Percentiles rank a stretch among this genome's conserved stretches.
Evolutionary conservation across 2,888 invertebrate species (phyloP).

Genomic region (Taphrorychus bicolor): DNA sequence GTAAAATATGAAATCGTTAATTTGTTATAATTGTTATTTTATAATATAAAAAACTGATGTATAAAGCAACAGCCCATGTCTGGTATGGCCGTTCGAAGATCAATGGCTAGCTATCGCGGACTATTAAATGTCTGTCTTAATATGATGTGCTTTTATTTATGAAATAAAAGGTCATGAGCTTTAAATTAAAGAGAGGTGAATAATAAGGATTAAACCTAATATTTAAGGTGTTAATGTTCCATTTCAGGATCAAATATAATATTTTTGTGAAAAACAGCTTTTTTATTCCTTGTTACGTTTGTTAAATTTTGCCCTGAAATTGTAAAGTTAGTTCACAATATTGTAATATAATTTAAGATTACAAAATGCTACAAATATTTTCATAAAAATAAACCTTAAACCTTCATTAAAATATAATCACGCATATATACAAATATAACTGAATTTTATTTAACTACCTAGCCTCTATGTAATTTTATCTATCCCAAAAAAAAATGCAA

Average conservation of each 20-base stretch:
- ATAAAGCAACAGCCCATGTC: conserved; percentile 41
- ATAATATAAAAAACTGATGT: conserved; percentile 54
- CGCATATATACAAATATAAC: conserved; percentile 57
- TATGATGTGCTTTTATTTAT: conserved; percentile 57
- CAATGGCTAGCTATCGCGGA: conserved; percentile 33
- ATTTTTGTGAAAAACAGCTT: conserved; percentile 56
- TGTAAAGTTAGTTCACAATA: conserved; percentile 57
- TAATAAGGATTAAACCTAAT: conserved; percentile 51
- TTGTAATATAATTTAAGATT: conserved; percentile 59
- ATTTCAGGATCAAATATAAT: conserved; percentile 55
- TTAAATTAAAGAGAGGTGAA: conserved; percentile 59
- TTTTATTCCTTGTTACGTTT: conserved; percentile 54
- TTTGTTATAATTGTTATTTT: conserved; percentile 61
- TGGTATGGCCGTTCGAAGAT: conserved; percentile 31
- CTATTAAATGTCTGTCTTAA: conserved; percentile 56
- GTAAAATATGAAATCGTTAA: conserved; percentile 59
- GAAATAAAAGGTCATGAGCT: conserved; percentile 58
- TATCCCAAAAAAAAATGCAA: conserved; percentile 41
- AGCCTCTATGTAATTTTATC: conserved; percentile 44
- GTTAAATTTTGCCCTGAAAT: conserved; percentile 50
- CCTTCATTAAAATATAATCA: conserved; percentile 60
- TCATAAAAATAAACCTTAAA: conserved; percentile 58
- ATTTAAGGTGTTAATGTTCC: conserved; percentile 55
- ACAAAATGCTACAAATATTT: conserved; percentile 60
- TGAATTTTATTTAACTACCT: conserved; percentile 53